A percentile compares a stretch with the other conserved stretches of the same genome.
These are phyloP conservation scores for Pampusana beccarii DNA, from an alignment of 2,113 vertebrate species.

Conservation along the genomic window DNA sequence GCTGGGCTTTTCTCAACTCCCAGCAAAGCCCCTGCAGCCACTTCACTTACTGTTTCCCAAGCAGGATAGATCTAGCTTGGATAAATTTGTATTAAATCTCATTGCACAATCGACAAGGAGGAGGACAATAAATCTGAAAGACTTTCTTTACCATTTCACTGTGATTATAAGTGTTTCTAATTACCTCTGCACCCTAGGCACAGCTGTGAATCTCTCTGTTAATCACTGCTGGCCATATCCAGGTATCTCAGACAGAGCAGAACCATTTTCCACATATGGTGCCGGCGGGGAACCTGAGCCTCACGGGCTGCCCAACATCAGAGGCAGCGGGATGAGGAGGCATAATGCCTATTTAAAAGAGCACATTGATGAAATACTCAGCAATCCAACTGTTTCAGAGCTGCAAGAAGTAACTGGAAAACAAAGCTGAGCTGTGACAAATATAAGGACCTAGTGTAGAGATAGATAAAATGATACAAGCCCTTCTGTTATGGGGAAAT, in stretches of 20 bases:
- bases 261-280: not conserved
- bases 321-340: not conserved
- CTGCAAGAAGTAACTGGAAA: not conserved
- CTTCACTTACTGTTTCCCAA: not conserved
- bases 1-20: not conserved
- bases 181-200: not conserved
- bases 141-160: not conserved
- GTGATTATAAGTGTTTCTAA: slow-evolving; percentile 5
- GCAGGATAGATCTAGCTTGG: not conserved
- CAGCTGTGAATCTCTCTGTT: not conserved
- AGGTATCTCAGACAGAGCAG: not conserved
- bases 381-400: not conserved
- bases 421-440: not conserved
- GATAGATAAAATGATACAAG: not conserved
- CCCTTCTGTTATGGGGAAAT: not conserved
- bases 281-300: not conserved
- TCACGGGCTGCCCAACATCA: not conserved
- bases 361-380: not conserved
- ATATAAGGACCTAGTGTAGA: not conserved
- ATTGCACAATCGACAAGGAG: not conserved
- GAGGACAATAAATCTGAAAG: not conserved
- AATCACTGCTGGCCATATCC: not conserved
- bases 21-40: not conserved
- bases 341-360: not conserved
- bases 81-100: not conserved